Percentiles rank a stretch among this genome's conserved stretches.
Conservation (phyloP, 2,888 invertebrate genomes). For the Pilophorus perplexus region DNA sequence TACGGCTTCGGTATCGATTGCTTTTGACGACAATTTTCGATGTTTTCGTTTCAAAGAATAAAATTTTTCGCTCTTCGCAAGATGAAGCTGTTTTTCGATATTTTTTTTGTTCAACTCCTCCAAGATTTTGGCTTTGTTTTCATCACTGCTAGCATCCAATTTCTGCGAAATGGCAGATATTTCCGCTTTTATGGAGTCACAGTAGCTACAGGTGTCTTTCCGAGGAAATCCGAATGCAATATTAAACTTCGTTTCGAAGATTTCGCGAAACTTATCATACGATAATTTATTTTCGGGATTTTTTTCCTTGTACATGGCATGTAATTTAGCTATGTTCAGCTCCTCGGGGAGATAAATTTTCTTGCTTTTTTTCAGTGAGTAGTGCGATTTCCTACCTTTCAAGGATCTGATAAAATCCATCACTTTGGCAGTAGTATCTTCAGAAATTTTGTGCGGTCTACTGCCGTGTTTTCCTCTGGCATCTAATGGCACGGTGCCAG, state of each 20-base stretch:
- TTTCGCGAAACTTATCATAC: constrained; percentile 9
- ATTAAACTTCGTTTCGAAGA: constrained; percentile 11
- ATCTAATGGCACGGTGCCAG: constrained; percentile 16
- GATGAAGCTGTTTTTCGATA: background rate
- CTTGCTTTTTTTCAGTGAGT: constrained; percentile 3
- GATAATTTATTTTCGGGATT: background rate
- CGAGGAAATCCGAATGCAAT: constrained; percentile 20
- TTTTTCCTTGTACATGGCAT: constrained; percentile 39
- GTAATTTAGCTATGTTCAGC: constrained; percentile 38
- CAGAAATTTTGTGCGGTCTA: constrained; percentile 35
- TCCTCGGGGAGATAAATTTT: constrained; percentile 42
- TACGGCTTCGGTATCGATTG: background rate
- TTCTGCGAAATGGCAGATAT: background rate
- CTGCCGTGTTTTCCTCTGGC: constrained; percentile 38
- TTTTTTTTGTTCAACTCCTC: background rate
- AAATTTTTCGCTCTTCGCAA: constrained; percentile 1
- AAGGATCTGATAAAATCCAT: constrained; percentile 27
- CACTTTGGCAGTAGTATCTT: constrained; percentile 34
- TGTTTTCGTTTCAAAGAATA: background rate
- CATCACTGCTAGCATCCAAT: background rate
- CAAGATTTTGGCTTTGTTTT: background rate
- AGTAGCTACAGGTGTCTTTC: constrained; percentile 4
- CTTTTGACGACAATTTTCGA: background rate
- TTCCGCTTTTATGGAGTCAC: constrained; percentile 14
- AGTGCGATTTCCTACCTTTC: constrained; percentile 18